Evolutionary conservation across 1,140 invertebrate genomes (phyloP).

Genomic region (Drosophila arawakana): DNA sequence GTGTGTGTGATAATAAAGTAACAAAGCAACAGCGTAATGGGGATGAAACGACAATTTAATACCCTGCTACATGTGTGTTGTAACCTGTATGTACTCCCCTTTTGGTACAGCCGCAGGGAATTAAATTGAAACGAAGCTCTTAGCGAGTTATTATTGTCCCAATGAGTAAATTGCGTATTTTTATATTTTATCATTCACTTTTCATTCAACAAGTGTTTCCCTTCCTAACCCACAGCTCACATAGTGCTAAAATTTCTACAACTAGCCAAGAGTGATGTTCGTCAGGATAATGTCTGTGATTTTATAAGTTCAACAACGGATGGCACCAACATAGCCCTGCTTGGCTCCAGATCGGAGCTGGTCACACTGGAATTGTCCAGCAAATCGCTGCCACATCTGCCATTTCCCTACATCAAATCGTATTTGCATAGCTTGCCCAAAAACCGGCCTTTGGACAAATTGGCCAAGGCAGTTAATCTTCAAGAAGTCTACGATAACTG

Average conservation of each 20-base stretch:
- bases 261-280: slow-evolving; percentile 29
- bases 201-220: background rate
- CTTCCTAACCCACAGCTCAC: slow-evolving; percentile 1
- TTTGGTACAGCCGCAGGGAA: too few species aligned
- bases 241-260: slow-evolving; percentile 25
- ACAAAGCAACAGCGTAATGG: too few species aligned
- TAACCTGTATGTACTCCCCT: too few species aligned
- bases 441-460: slow-evolving; percentile 41
- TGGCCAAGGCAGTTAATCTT: slow-evolving; percentile 46
- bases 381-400: slow-evolving; percentile 17
- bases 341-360: slow-evolving; percentile 47
- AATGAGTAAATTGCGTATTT: too few species aligned
- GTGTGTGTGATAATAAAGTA: slow-evolving; percentile 7
- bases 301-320: slow-evolving; percentile 43
- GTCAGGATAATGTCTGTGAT: slow-evolving; percentile 53
- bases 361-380: slow-evolving; percentile 56
- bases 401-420: slow-evolving; percentile 49
- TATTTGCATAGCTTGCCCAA: background rate
- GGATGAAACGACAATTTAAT: too few species aligned
- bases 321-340: slow-evolving; percentile 40
- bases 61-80: too few species aligned
- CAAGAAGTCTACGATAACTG: slow-evolving; percentile 44
- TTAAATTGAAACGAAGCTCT: too few species aligned
- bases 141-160: too few species aligned
- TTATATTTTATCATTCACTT: background rate